Percentiles rank a stretch among this genome's conserved stretches.
These are phyloP conservation scores for Choloepus didactylus DNA, from an alignment of 2,797 vertebrate species.

Conservation along the genomic window DNA sequence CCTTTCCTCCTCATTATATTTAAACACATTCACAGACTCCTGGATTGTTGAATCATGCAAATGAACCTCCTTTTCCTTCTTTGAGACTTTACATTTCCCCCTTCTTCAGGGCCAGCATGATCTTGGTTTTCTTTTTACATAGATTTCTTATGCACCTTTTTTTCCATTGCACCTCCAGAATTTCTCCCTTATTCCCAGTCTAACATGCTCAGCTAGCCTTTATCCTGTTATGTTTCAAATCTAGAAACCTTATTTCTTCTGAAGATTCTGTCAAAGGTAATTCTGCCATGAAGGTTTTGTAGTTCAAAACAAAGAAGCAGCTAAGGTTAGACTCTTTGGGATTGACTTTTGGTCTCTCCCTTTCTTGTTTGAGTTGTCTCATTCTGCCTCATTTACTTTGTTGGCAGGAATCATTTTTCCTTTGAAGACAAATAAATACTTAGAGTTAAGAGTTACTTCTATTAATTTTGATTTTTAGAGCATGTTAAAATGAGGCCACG, in stretches of 20 bases:
- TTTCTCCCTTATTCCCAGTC: slow-evolving; percentile 1
- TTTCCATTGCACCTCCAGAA: background rate
- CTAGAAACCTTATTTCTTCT: slow-evolving; percentile 55
- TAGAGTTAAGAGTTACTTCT: background rate
- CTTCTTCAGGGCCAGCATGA: background rate
- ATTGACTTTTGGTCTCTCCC: background rate
- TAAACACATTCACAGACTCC: background rate
- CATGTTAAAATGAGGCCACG: slow-evolving; percentile 6
- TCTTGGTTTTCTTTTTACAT: slow-evolving; percentile 27
- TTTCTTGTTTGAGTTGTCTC: slow-evolving; percentile 28
- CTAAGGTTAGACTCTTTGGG: background rate
- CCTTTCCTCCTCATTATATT: background rate
- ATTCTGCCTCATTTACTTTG: slow-evolving; percentile 48
- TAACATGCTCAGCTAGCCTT: slow-evolving; percentile 11
- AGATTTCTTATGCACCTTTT: background rate
- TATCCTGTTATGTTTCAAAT: slow-evolving; percentile 31
- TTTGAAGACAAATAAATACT: slow-evolving; percentile 11
- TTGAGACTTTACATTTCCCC: background rate
- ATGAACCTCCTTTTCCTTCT: background rate
- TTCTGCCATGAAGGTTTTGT: background rate
- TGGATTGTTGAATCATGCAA: background rate
- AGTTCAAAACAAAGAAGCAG: slow-evolving; percentile 43
- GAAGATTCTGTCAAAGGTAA: slow-evolving; percentile 34
- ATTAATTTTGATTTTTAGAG: slow-evolving; percentile 38
- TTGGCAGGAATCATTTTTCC: slow-evolving; percentile 7